Evolutionary conservation across 2,888 invertebrate genomes (phyloP).

Genomic region (Liopterus haemorrhoidalis): DNA sequence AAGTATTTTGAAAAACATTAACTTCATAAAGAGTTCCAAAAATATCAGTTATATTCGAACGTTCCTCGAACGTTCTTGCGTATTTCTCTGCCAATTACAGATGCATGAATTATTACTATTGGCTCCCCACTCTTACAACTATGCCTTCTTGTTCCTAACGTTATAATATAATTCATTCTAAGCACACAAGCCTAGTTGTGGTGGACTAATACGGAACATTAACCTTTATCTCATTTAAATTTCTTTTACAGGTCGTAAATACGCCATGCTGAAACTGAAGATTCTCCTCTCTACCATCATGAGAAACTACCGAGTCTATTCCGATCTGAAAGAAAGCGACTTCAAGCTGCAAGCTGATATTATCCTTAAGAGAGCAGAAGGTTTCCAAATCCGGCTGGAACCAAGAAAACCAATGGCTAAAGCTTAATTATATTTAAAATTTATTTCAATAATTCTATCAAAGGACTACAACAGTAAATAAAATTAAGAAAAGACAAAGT

Average conservation of each 20-base stretch:
- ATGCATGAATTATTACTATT: too few species aligned
- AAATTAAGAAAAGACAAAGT: too few species aligned
- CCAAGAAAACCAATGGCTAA: slow-evolving; percentile 52
- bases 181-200: not conserved
- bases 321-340: slow-evolving; percentile 59
- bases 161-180: not conserved
- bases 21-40: too few species aligned
- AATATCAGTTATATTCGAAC: too few species aligned
- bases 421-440: slow-evolving; percentile 21
- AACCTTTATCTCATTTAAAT: not conserved
- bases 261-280: slow-evolving; percentile 73
- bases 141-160: not conserved
- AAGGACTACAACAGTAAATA: too few species aligned
- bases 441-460: too few species aligned
- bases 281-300: slow-evolving; percentile 65
- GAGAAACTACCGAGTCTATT: slow-evolving; percentile 60
- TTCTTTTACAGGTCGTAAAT: slow-evolving; percentile 58
- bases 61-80: too few species aligned
- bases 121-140: too few species aligned
- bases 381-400: slow-evolving; percentile 64
- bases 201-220: not conserved
- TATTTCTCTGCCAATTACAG: too few species aligned
- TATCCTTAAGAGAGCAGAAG: slow-evolving; percentile 67
- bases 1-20: too few species aligned
- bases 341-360: slow-evolving; percentile 66